Evolutionary conservation across 2,797 vertebrate genomes (phyloP).

Genomic region (Sorex maritimensis): DNA sequence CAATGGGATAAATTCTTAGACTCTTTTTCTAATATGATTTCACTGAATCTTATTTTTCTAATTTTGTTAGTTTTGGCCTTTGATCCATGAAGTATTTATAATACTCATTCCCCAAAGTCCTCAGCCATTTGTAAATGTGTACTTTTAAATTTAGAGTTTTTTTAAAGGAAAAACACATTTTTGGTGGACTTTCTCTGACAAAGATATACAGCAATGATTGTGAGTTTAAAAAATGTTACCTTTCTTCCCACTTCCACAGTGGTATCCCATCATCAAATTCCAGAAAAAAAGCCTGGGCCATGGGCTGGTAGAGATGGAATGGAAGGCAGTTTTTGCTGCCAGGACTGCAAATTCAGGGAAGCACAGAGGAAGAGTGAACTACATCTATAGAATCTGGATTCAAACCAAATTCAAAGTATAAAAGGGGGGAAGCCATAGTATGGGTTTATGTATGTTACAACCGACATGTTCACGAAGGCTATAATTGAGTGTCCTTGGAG

Average conservation of each 20-base stretch:
- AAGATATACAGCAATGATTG: not conserved
- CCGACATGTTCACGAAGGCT: too few species aligned
- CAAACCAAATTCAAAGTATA: too few species aligned
- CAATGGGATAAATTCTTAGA: not conserved
- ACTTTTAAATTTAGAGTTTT: not conserved
- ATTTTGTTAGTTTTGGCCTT: not conserved
- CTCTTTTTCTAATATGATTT: not conserved
- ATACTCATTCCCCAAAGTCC: not conserved
- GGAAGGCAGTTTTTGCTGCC: slow-evolving; percentile 85
- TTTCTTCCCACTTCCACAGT: slow-evolving; percentile 73
- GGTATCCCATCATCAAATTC: slow-evolving; percentile 85
- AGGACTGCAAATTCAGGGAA: slow-evolving; percentile 81
- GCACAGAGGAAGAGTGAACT: slow-evolving; percentile 33
- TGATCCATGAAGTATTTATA: not conserved
- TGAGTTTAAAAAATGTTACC: not conserved
- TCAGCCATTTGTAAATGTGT: not conserved
- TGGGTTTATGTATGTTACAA: too few species aligned
- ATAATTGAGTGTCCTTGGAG: too few species aligned
- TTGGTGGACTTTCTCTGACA: not conserved
- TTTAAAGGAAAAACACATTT: not conserved
- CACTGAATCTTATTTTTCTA: not conserved
- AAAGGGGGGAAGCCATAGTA: too few species aligned
- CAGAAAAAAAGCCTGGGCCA: slow-evolving; percentile 67
- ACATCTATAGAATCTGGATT: too few species aligned
- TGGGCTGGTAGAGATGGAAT: slow-evolving; percentile 79